These are phyloP conservation scores for Aphaenogaster floridana DNA, from an alignment of 1,140 invertebrate species.

Conservation along the genomic window DNA sequence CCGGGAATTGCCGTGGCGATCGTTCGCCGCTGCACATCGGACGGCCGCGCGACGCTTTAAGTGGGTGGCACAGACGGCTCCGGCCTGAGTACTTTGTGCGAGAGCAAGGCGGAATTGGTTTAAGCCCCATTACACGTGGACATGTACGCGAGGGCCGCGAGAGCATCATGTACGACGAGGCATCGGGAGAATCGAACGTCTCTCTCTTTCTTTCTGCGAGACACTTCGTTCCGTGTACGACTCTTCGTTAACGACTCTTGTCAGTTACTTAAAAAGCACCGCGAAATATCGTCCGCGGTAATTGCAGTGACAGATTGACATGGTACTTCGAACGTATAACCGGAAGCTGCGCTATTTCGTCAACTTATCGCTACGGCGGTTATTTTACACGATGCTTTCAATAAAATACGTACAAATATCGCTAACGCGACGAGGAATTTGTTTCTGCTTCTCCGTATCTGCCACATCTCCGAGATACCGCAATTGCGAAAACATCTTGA, in stretches of 20 bases:
- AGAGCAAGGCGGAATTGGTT: constrained; percentile 76
- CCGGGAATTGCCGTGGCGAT: constrained; percentile 68
- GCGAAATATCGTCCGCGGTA: neutral
- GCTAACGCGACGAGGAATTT: neutral
- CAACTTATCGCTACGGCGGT: neutral
- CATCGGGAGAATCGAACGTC: neutral
- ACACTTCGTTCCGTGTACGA: neutral
- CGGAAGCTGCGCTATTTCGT: neutral
- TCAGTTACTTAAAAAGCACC: neutral
- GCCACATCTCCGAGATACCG: neutral
- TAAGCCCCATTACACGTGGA: constrained; percentile 74
- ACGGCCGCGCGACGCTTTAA: constrained; percentile 75
- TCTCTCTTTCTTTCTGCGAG: neutral
- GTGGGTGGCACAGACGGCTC: constrained; percentile 78
- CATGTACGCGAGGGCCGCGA: constrained; percentile 68
- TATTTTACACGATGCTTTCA: neutral
- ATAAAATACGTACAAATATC: neutral
- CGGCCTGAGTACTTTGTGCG: constrained; percentile 73
- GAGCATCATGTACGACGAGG: constrained; percentile 52
- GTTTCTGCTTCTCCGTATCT: neutral
- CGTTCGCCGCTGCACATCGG: constrained; percentile 65
- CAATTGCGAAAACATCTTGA: neutral
- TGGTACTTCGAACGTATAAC: neutral
- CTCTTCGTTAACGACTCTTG: neutral
- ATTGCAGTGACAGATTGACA: neutral